Base-by-base conservation (phyloP, 2,113 vertebrate species). In the Pomatostomus ruficeps region DNA sequence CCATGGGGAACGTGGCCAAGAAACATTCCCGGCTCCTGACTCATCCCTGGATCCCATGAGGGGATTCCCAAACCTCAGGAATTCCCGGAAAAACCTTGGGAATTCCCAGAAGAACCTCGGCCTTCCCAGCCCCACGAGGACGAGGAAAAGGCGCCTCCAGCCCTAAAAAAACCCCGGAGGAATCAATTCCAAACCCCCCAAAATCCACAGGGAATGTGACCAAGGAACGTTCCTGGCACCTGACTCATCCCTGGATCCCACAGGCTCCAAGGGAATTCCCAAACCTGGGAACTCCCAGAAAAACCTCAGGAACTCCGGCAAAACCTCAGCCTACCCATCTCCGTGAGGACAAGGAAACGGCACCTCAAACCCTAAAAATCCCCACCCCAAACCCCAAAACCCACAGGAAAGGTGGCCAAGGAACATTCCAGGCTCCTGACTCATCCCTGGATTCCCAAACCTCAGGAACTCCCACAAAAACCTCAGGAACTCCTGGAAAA, bases 181-280 rank as follows among this genome's bases (percentile, higher is more conserved):
- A 9, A 58, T 8, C 33, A 26, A 55, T 3, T n/a, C 68, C 49
- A 42, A 7, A 40, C 13, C 45, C 25, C 43, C 46, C 1, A 67
- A 10, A n/a, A n/a, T 9, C 36, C 22, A 0, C 12, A 1, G 68
- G 36, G 58, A 58, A 43, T 43, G 17, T 31, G 51, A 15, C 25
- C 49, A 51, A 51, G 49, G 49, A 51, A 51, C 91, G 80, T 91
- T 94, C 95, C 91, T 49, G 57, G 21, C 10, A 8, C 7, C 29
- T 91, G 93, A 93, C 67, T 89, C 93, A 93, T 51, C 93, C 49
- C 46, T 71, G 58, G 88, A 81, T 78, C 54, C 78, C 74, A 42
- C n/a, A 10, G 2, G n/a, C n/a, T n/a, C n/a, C n/a, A n/a, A 61
- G 35, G 17, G 58, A 61, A 61, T 61, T 61, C 58, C 35, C 35